Base-by-base conservation (phyloP, 2,888 invertebrate species). In the Eristalinus sepulchralis region DNA sequence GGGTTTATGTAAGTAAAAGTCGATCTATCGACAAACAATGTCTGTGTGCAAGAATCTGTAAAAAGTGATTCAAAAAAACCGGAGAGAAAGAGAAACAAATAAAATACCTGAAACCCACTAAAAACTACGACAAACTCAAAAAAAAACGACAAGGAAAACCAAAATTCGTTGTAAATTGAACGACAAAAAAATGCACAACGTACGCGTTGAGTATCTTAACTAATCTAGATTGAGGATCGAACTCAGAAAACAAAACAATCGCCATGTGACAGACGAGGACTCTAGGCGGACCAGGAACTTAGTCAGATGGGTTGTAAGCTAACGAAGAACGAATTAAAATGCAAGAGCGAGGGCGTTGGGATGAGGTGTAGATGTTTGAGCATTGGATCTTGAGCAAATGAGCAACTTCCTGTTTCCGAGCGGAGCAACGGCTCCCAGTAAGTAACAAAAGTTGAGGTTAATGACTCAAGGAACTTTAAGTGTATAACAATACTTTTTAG, bases 401-500 rank as follows among this genome's bases (percentile, higher is more conserved):
- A 81, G 77, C 76, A 80, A 71, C 66, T 73, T 11, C 59, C 59
- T 62, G 31, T 57, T 24, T 22, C 24, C 75, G 33, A 53, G 27
- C 60, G 22, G 24, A 13, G 17, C 47, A 47, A n/a, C 5, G 62
- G 64, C 70, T 31, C 67, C 39, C 55, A 24, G n/a, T 27, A 63
- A 71, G 27, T 60, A 85, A 72, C 34, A 34, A 53, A 71, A 66
- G 17, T 34, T 10, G 70, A 76, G n/a, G 68, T 81, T 39, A 85
- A 63, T 64, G 68, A 72, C 64, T 82, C 70, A 60, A 86, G 86
- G 86, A 86, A 86, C 86, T 86, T 73, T 71, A 60, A 27, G 68
- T 77, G 77, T 77, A 64, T 79, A 86, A 75, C 78, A 82, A 78
- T 86, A 86, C 75, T 75, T 83, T 82, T 22, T 70, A 75, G 64